Conservation (phyloP, 2,113 vertebrate genomes). For the Cinclus mexicanus region DNA sequence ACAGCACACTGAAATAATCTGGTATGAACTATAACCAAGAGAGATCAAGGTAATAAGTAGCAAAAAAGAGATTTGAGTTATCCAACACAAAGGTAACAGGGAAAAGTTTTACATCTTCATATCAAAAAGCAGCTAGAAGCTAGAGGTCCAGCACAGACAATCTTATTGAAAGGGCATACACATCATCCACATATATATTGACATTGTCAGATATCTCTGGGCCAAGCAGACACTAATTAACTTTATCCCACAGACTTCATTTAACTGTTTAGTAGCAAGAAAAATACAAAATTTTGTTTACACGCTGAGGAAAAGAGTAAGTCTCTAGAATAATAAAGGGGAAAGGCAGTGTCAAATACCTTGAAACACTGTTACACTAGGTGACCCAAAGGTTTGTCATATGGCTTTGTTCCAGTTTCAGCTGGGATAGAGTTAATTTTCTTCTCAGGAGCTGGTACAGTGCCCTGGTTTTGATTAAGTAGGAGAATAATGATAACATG, state of each 20-base stretch:
- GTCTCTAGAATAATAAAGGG: neutral
- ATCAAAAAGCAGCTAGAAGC: neutral
- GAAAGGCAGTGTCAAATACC: neutral
- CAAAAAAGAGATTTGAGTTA: neutral
- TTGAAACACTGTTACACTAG: neutral
- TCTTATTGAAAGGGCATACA: neutral
- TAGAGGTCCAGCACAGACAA: fast-evolving
- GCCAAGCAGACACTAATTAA: neutral
- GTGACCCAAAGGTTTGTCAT: neutral
- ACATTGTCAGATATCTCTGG: neutral
- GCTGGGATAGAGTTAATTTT: neutral
- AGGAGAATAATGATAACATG: neutral
- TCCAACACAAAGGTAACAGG: neutral
- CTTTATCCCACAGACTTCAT: fast-evolving
- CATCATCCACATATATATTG: fast-evolving
- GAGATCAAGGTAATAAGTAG: neutral
- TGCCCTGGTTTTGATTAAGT: neutral
- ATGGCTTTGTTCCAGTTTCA: neutral
- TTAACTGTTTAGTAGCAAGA: neutral
- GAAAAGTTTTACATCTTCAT: neutral
- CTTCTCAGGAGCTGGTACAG: neutral
- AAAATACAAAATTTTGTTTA: neutral
- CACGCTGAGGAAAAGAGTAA: neutral
- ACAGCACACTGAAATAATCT: neutral
- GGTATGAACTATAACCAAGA: neutral